A percentile compares a stretch with the other conserved stretches of the same genome.
phyloP scores from a whole-genome alignment of 2,113 vertebrate species.

The Mobula hypostoma region DNA sequence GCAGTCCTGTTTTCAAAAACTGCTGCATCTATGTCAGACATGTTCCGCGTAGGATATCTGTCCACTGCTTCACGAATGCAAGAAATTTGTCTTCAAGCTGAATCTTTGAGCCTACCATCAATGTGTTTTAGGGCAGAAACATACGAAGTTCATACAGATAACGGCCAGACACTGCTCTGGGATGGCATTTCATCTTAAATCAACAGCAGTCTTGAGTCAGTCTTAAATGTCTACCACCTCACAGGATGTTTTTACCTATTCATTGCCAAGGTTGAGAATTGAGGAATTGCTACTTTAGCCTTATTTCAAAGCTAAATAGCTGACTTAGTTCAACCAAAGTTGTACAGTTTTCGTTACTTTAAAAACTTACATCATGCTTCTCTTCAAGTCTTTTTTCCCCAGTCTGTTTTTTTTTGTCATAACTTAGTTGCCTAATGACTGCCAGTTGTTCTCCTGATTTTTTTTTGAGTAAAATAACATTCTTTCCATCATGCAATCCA shows the following conservation, averaged over 20 bases:
- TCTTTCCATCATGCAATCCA: background rate
- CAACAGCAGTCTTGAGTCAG: background rate
- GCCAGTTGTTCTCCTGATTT: background rate
- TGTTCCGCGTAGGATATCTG: background rate
- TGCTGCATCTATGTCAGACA: background rate
- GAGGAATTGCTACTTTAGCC: background rate
- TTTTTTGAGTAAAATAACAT: background rate
- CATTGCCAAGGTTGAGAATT: background rate
- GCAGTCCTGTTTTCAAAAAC: background rate
- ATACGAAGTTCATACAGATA: too few species aligned
- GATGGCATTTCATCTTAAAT: background rate
- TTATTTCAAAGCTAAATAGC: background rate
- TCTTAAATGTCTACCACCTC: background rate
- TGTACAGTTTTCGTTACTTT: background rate
- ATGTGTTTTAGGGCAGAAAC: too few species aligned
- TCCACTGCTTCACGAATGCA: background rate
- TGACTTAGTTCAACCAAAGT: background rate
- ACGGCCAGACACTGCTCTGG: background rate
- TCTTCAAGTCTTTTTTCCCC: constrained; percentile 8
- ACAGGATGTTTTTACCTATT: background rate
- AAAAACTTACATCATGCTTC: background rate
- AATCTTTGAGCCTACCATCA: too few species aligned
- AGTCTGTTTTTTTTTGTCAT: background rate
- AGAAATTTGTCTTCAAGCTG: background rate
- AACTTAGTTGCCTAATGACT: background rate